Evolutionary conservation across 2,113 vertebrate genomes (phyloP).

Genomic region (Phycodurus eques): DNA sequence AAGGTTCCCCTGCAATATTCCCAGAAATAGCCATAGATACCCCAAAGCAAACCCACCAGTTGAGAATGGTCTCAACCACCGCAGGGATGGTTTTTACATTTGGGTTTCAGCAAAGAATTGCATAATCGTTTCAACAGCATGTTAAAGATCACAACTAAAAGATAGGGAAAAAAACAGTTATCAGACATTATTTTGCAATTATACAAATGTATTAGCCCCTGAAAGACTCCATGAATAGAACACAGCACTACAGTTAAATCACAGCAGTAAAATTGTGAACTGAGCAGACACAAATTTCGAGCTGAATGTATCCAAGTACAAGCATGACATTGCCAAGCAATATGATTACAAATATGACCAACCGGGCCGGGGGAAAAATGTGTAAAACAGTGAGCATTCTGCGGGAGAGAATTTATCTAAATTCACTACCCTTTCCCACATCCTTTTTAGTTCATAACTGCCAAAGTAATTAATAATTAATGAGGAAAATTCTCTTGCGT

Average conservation of each 20-base stretch:
- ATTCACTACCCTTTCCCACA: slow-evolving; percentile 15
- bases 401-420: slow-evolving; percentile 33
- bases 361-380: neutral
- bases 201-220: neutral
- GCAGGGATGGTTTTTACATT: slow-evolving; percentile 6
- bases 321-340: slow-evolving; percentile 7
- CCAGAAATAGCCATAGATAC: neutral
- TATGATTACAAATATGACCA: neutral
- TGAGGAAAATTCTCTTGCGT: slow-evolving; percentile 60
- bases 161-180: neutral
- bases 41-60: slow-evolving; percentile 2
- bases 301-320: slow-evolving; percentile 19
- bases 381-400: neutral
- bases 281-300: slow-evolving; percentile 1
- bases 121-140: slow-evolving; percentile 17
- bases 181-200: neutral
- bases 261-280: slow-evolving; percentile 40
- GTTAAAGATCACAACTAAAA: slow-evolving; percentile 15
- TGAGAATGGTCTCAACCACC: neutral
- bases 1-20: neutral
- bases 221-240: slow-evolving; percentile 27
- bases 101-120: slow-evolving; percentile 14
- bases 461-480: slow-evolving; percentile 62
- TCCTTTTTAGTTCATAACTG: slow-evolving; percentile 56
- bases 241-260: slow-evolving; percentile 27